Evolutionary conservation across 2,888 invertebrate species (phyloP), one percentile per base, ranked within the genome.

Genomic region (Conus canariensis): DNA sequence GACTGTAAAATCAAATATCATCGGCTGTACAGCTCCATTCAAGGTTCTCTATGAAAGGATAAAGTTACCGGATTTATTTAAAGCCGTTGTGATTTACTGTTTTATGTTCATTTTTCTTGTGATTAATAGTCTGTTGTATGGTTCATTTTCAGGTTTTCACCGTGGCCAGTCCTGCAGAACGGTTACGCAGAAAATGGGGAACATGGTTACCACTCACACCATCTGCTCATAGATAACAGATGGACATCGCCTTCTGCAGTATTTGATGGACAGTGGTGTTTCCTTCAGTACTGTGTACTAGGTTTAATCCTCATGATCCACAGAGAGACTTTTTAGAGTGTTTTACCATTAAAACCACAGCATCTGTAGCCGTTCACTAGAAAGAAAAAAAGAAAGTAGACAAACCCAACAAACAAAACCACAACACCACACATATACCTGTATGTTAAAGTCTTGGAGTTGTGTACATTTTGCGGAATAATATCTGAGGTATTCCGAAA

Each of bases 191-290:
- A 93, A 93, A 90, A 91, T 95, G 30, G 95, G 95, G 10, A 95
- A 95, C 90, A 95, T 93, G 92, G 94, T 95, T 25, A 94, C 94
- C n/a, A 95, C 95, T 9, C 95, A 94, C 89, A 96, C 95, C 8
- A 94, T 95, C 89, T 96, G 96, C 91, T 95, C 94, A 30, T 95
- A 91, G 93, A 85, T 6, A 77, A 22, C 5, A n/a, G 12, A 7
- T 0, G 1, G 9, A 10, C 58, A 58, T 45, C 12, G 6, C 10
- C 5, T 22, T n/a, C 59, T 64, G 80, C 45, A 80, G 45, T 56
- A 80, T 64, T 19, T 10, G 45, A 10, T 25, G 10, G 19, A n/a
- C 25, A 25, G 8, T 22, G 7, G 25, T 10, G 45, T 14, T 22
- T 82, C 12, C 56, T 82, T 82, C 25, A 19, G 16, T 56, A 12